Evolutionary conservation across 2,797 vertebrate species (phyloP).

Genomic region (Cirrhinus molitorella): DNA sequence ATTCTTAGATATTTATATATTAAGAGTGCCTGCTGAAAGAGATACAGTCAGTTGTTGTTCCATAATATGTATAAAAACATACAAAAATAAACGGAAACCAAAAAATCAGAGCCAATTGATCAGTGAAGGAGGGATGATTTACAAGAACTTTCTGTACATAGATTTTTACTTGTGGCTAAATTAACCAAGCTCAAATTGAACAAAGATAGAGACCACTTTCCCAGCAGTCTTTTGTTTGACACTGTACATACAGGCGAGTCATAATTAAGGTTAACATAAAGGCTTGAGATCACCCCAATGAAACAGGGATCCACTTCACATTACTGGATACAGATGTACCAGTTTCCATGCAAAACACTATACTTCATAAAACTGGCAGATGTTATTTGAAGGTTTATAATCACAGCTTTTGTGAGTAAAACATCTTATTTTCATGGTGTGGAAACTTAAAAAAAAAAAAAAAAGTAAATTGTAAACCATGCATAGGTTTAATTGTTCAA

Average conservation of each 20-base stretch:
- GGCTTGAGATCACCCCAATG: neutral
- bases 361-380: neutral
- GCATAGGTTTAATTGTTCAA: slow-evolving; percentile 48
- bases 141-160: slow-evolving; percentile 37
- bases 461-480: slow-evolving; percentile 48
- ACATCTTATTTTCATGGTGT: neutral
- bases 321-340: slow-evolving; percentile 18
- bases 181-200: neutral
- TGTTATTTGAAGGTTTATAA: neutral
- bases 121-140: slow-evolving; percentile 31
- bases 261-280: neutral
- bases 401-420: neutral
- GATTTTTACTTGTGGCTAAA: slow-evolving; percentile 18
- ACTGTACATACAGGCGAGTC: slow-evolving; percentile 25
- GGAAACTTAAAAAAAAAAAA: neutral
- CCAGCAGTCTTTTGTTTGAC: slow-evolving; percentile 3
- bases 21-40: slow-evolving; percentile 24
- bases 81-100: slow-evolving; percentile 50
- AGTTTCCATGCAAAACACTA: slow-evolving; percentile 29
- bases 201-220: neutral
- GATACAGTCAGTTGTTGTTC: slow-evolving; percentile 30
- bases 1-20: slow-evolving; percentile 54
- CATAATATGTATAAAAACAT: slow-evolving; percentile 51
- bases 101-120: slow-evolving; percentile 32
- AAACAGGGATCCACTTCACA: slow-evolving; percentile 1